phyloP scores from a whole-genome alignment of 2,888 invertebrate genomes.

The Phytoseiulus persimilis region DNA sequence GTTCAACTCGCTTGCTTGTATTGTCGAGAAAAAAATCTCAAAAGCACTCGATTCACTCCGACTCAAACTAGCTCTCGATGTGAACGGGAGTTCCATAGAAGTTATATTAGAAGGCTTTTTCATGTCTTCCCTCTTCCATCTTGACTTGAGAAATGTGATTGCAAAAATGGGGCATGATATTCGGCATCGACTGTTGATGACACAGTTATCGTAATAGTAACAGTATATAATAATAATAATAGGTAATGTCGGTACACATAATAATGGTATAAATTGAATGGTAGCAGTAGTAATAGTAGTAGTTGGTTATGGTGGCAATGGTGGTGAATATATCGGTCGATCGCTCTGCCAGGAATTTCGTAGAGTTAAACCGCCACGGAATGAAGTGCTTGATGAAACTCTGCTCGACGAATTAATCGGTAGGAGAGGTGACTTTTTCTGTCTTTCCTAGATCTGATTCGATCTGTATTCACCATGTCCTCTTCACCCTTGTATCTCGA shows the following conservation, averaged over 20 bases:
- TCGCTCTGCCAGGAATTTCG: neutral
- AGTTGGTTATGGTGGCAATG: neutral
- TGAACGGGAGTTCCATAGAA: neutral
- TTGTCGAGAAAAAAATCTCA: neutral
- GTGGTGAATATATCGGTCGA: neutral
- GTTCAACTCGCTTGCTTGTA: neutral
- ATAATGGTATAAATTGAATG: constrained; percentile 20
- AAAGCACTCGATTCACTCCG: neutral
- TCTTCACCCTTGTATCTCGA: neutral
- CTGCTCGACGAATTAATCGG: neutral
- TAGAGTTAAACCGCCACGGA: neutral
- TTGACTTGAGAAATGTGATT: neutral
- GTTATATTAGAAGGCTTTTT: neutral
- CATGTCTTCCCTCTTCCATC: neutral
- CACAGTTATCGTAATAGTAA: neutral
- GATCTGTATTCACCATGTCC: neutral
- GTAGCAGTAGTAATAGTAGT: constrained; percentile 33
- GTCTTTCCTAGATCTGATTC: neutral
- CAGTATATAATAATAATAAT: neutral
- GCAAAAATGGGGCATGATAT: neutral
- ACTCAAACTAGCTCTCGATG: neutral
- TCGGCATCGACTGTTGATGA: neutral
- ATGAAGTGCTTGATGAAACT: neutral
- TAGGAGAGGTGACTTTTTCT: neutral
- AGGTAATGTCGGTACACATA: neutral